A percentile compares a stretch with the other conserved stretches of the same genome.
Conservation (phyloP, 2,113 vertebrate genomes). For the Hydrolagus affinis region DNA sequence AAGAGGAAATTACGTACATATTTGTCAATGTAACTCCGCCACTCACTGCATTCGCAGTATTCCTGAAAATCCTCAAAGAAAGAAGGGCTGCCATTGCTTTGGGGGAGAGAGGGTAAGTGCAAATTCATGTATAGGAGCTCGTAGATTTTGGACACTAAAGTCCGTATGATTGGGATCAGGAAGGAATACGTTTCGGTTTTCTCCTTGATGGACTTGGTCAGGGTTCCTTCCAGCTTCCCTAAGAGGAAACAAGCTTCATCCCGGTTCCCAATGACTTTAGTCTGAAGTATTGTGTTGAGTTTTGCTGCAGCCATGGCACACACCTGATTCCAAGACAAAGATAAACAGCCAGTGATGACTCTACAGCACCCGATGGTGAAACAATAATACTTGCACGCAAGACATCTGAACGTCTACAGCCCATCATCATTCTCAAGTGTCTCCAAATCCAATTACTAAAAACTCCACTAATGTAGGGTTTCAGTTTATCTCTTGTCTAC, state of each 20-base stretch:
- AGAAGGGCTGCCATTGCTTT: conserved; percentile 82
- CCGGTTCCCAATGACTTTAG: conserved; percentile 81
- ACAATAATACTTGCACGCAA: too few relatives aligned
- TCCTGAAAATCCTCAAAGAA: conserved; percentile 96
- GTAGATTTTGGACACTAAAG: conserved; percentile 83
- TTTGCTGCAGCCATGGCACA: conserved; percentile 91
- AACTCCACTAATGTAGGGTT: too few relatives aligned
- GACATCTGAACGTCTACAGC: too few relatives aligned
- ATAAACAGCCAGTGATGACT: neutral
- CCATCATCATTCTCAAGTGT: too few relatives aligned
- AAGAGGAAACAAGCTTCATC: conserved; percentile 88
- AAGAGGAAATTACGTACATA: conserved; percentile 64
- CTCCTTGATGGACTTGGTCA: conserved; percentile 72
- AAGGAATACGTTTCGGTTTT: conserved; percentile 81
- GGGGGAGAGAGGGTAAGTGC: conserved; percentile 84
- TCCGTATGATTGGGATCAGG: conserved; percentile 83
- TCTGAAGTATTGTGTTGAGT: conserved; percentile 88
- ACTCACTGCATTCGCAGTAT: conserved; percentile 82
- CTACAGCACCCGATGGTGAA: too few relatives aligned
- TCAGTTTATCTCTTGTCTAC: conserved; percentile 44
- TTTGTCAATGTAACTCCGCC: conserved; percentile 94
- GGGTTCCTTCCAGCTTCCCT: conserved; percentile 79
- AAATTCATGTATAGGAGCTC: conserved; percentile 91
- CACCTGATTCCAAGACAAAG: conserved; percentile 53
- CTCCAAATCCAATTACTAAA: too few relatives aligned